Conservation (phyloP, 2,113 vertebrate genomes). For the Podocnemis expansa region DNA sequence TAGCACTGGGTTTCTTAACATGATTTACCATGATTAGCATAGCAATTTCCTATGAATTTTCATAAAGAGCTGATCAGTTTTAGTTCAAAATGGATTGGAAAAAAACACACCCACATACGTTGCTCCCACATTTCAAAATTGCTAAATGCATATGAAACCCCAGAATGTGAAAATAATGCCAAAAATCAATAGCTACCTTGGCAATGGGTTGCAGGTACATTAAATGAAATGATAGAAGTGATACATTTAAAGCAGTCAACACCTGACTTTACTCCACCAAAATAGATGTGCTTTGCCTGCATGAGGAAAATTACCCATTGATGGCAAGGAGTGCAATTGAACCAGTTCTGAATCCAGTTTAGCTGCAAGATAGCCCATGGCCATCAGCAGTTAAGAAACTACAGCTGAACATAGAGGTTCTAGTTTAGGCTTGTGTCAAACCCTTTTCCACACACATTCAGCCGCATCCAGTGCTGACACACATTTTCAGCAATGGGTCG, state of each 20-base stretch:
- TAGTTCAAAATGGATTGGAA: not conserved
- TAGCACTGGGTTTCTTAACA: not conserved
- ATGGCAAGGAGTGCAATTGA: not conserved
- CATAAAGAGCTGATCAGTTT: not conserved
- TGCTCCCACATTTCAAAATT: not conserved
- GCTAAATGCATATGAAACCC: not conserved
- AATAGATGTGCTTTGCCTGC: not conserved
- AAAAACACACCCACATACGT: constrained; percentile 43
- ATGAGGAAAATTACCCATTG: not conserved
- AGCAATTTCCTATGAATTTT: constrained; percentile 14
- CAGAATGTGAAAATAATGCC: not conserved
- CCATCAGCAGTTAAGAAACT: not conserved
- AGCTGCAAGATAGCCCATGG: accelerated
- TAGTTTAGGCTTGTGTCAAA: not conserved
- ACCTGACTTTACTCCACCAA: not conserved
- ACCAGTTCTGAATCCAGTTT: not conserved
- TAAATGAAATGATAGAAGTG: not conserved
- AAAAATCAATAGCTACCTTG: not conserved
- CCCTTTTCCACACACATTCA: not conserved
- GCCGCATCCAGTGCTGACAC: not conserved
- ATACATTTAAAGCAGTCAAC: not conserved
- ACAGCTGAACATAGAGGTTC: not conserved
- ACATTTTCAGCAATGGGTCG: accelerated
- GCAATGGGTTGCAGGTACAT: not conserved
- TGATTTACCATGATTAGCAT: not conserved